These are phyloP conservation scores for Petrocephalus microphthalmus DNA, from an alignment of 2,113 vertebrate species.

Conservation along the genomic window DNA sequence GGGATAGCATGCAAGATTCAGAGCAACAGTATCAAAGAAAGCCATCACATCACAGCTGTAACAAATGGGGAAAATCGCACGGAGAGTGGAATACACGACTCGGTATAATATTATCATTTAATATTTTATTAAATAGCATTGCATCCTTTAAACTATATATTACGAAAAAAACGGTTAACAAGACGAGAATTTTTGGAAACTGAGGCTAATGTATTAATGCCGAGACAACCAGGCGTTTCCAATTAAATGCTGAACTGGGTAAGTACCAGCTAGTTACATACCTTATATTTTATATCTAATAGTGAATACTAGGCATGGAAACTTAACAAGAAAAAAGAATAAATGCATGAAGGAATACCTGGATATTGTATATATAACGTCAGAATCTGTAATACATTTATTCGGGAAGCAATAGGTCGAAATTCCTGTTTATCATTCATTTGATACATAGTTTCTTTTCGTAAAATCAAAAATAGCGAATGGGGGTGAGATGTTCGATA, in stretches of 20 bases:
- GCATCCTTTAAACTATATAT: neutral
- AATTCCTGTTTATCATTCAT: neutral
- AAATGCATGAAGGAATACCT: neutral
- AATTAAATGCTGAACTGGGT: neutral
- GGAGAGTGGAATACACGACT: neutral
- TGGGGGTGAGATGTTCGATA: neutral
- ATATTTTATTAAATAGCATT: neutral
- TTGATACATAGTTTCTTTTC: neutral
- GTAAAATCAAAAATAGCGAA: neutral
- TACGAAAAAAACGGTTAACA: neutral
- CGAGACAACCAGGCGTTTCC: neutral
- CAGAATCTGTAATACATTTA: neutral
- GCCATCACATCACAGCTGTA: neutral
- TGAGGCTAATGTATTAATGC: neutral
- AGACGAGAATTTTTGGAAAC: neutral
- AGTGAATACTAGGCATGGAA: neutral
- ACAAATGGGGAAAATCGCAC: neutral
- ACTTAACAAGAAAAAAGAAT: neutral
- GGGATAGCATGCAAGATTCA: neutral
- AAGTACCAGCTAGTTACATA: neutral
- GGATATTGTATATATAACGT: neutral
- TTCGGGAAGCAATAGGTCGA: neutral
- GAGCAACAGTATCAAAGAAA: neutral
- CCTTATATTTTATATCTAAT: neutral
- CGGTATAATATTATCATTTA: no score